These are phyloP conservation scores for Arremon aurantiirostris DNA, from an alignment of 2,797 vertebrate genomes.

Conservation along the genomic window DNA sequence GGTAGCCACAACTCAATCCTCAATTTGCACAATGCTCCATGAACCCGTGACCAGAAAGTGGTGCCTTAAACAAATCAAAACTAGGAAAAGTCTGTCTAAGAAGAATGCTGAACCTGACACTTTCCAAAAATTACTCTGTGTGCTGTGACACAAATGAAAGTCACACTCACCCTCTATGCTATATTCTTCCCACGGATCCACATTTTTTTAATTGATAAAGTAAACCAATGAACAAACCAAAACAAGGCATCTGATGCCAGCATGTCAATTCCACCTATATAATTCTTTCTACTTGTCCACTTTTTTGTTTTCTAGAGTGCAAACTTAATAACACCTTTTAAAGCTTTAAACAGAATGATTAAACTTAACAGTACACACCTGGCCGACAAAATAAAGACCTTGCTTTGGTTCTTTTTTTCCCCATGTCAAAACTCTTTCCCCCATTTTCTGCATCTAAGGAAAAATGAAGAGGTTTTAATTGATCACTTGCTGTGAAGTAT, in stretches of 20 bases:
- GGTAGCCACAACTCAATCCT: not conserved
- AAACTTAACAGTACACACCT: not conserved
- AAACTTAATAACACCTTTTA: not conserved
- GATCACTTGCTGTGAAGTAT: not conserved
- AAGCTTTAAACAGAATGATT: not conserved
- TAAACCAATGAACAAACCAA: not conserved
- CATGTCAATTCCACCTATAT: not conserved
- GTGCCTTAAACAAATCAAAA: not conserved
- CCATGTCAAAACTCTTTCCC: not conserved
- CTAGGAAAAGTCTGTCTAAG: not conserved
- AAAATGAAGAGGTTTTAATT: not conserved
- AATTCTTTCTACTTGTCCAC: not conserved
- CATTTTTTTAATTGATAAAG: not conserved
- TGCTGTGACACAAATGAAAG: not conserved
- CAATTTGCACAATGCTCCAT: not conserved
- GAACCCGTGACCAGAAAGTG: not conserved
- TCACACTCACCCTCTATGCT: not conserved
- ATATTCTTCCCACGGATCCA: accelerated
- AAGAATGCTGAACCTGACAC: not conserved
- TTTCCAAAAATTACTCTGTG: not conserved
- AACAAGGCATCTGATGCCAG: not conserved
- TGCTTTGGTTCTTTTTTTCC: not conserved
- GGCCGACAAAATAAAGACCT: not conserved
- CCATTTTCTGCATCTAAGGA: not conserved
- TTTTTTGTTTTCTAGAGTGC: not conserved